Evolutionary conservation across 2,113 vertebrate genomes (phyloP).

Genomic region (Alligator mississippiensis): DNA sequence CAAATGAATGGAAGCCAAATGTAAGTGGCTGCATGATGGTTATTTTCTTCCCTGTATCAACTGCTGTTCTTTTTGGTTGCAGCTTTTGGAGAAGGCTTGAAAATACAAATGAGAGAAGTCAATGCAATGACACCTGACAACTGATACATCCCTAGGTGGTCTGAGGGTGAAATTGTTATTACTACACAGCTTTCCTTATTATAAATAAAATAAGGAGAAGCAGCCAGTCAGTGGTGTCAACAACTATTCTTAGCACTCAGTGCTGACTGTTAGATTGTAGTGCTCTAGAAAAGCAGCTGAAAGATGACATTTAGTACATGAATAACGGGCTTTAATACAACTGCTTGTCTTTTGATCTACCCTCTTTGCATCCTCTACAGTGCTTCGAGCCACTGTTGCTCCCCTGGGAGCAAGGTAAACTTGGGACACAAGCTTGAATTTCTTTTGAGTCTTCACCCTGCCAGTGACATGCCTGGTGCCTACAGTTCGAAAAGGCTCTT

Average conservation of each 20-base stretch:
- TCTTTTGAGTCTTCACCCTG: not conserved
- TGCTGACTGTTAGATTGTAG: not conserved
- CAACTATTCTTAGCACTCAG: not conserved
- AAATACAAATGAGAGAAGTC: conserved; percentile 27
- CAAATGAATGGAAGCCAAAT: not conserved
- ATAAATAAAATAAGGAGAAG: not conserved
- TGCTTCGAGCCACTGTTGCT: not conserved
- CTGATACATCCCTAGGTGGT: not conserved
- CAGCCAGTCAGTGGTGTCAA: not conserved
- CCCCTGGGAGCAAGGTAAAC: not conserved
- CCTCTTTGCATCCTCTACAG: not conserved
- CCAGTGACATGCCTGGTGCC: not conserved
- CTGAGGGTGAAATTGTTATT: not conserved
- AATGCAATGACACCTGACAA: not conserved
- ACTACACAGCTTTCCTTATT: not conserved
- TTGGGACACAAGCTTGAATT: not conserved
- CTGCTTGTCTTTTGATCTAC: not conserved
- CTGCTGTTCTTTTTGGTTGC: conserved; percentile 9
- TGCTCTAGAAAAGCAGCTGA: not conserved
- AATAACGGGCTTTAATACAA: not conserved
- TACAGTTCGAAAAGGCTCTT: not conserved
- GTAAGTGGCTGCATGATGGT: not conserved
- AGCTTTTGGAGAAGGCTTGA: conserved; percentile 52
- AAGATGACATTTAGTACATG: not conserved
- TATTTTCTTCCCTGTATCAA: conserved; percentile 43